Evolutionary conservation across 2,888 invertebrate genomes (phyloP), one percentile per base, ranked within the genome.

Genomic region (Graphium colonna): DNA sequence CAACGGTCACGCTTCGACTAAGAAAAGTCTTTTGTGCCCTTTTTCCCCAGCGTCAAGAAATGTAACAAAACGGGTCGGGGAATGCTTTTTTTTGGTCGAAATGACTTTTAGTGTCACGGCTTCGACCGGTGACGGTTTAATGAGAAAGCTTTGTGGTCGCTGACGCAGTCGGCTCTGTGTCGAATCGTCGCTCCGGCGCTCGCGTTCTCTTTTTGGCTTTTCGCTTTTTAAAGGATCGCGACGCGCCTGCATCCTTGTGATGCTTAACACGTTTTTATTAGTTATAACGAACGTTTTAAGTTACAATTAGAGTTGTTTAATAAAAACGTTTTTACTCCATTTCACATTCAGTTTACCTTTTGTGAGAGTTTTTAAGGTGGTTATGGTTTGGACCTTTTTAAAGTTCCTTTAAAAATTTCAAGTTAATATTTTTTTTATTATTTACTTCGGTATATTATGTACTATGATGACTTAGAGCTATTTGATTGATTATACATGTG

Each of bases 81-180:
- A 69, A 69, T 71, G 66, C 67, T 76, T 81, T 79, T 66, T 82
- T 84, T 85, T 82, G 68, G 70, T 75, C 65, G 75, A 82, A 84
- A 83, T 83, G 78, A 84, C 75, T 85, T 82, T 87, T 79, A 82
- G 82, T 85, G 85, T 83, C 85, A 83, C 80, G 82, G 79, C 76
- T 79, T 69, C 71, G 75, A 71, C 71, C 78, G 77, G 76, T 80
- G 85, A 85, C 82, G 86, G 78, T 81, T 82, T 87, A 87, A 88
- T 87, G 88, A 86, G 87, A 87, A 84, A 76, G 81, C 82, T 82
- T 88, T 88, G 88, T 87, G 83, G 75, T 73, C 79, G 77, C 72
- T 74, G 65, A 73, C 71, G 73, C 79, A 74, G 75, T 73, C 82
- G 81, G 75, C 72, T 72, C 82, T 84, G 87, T 88, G 82, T 82